These are phyloP conservation scores for Pterocles gutturalis DNA, from an alignment of 2,113 vertebrate species.

Conservation along the genomic window DNA sequence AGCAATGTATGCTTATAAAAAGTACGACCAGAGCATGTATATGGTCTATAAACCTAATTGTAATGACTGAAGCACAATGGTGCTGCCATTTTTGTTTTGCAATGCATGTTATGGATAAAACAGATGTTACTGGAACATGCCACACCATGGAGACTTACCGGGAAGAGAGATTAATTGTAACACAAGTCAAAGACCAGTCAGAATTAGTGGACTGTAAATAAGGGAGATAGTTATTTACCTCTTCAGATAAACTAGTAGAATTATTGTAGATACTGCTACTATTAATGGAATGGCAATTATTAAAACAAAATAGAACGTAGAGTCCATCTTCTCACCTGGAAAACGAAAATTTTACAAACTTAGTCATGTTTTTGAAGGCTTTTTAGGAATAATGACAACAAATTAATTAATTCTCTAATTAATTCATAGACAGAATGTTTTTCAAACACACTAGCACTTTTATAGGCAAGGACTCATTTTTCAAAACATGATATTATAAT, in stretches of 20 bases:
- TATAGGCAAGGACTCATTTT: background rate
- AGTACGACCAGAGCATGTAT: background rate
- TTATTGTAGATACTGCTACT: conserved; percentile 27
- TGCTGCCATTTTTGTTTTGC: background rate
- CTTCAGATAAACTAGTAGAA: conserved; percentile 68
- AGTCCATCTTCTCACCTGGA: conserved; percentile 33
- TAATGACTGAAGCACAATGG: background rate
- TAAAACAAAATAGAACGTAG: background rate
- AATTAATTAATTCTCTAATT: background rate
- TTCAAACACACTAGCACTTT: background rate
- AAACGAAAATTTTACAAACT: background rate
- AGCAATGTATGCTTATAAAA: background rate
- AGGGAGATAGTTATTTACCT: conserved; percentile 23
- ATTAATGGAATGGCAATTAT: conserved; percentile 42
- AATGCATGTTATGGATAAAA: background rate
- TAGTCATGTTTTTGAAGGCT: background rate
- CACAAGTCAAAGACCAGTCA: background rate
- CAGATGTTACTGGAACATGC: background rate
- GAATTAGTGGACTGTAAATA: background rate
- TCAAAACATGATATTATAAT: background rate
- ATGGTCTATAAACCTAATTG: background rate
- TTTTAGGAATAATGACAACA: background rate
- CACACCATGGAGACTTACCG: background rate
- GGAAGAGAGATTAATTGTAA: background rate
- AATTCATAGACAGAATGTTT: background rate